Evolutionary conservation across 2,888 invertebrate genomes (phyloP), one percentile per base, ranked within the genome.

Genomic region (Aspidiotus destructor): DNA sequence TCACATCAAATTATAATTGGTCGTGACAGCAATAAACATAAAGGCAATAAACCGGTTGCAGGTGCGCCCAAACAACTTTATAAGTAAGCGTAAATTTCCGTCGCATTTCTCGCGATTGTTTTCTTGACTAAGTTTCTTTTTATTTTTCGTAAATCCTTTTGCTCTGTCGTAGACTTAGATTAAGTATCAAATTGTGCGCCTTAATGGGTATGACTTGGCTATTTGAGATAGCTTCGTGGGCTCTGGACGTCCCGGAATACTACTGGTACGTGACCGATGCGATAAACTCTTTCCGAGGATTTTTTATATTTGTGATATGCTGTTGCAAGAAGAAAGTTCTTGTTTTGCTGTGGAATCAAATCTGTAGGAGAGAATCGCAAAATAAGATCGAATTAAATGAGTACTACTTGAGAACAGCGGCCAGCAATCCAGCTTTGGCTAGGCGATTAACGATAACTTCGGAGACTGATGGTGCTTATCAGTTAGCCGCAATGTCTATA

Each of bases 131-230:
- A 5, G 28, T 28, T 28, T 28, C 5, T 28, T 5, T 3, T 28
- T n/a, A n/a, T 28, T 28, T 28, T 28, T 28, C 28, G 5, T 3
- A 28, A 28, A 17, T n/a, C 17, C 15, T 41, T 61, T 61, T 3
- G 41, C 17, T 53, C 28, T 44, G 44, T 69, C 70, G 7, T 71
- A 75, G 75, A 64, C 72, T 74, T 58, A 71, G 72, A 41, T 70
- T 76, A 42, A 76, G 75, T 69, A 58, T 74, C 62, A 76, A 76
- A 70, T 70, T 76, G 60, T 76, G 76, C 69, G 70, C 73, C 16
- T 72, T 76, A 41, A 75, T 75, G 75, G 76, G 76, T 1, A 69
- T 75, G 6, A 74, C 75, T 1, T 76, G 76, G 76, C 73, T 74
- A 41, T 73, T 74, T 15, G 76, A 76, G 70, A 71, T 76, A 48